Conservation (phyloP, 2,888 invertebrate genomes). For the Lasioglossum pauxillum region DNA sequence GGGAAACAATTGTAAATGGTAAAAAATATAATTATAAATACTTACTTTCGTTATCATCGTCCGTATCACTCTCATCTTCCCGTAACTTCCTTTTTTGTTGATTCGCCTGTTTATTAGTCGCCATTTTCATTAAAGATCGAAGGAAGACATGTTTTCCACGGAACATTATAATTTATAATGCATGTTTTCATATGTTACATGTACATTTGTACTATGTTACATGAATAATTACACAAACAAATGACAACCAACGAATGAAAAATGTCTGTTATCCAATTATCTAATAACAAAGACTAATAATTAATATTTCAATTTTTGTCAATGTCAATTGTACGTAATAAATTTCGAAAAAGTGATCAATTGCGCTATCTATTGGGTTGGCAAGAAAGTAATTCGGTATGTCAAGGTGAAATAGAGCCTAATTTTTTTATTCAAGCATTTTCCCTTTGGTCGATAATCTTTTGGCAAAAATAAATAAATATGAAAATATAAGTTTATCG, state of each 20-base stretch:
- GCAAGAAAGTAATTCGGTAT: too few relatives aligned
- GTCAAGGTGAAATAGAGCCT: too few relatives aligned
- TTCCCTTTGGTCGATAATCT: too few relatives aligned
- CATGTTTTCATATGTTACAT: background rate
- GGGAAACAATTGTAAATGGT: constrained; percentile 11
- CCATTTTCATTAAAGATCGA: constrained; percentile 54
- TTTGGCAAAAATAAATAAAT: too few relatives aligned
- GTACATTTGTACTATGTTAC: background rate
- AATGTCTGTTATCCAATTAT: background rate
- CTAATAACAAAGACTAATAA: background rate
- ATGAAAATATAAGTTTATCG: too few relatives aligned
- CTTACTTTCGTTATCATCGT: constrained; percentile 75
- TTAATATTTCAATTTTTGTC: background rate
- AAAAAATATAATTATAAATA: constrained; percentile 9
- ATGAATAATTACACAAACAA: background rate
- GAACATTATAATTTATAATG: too few relatives aligned
- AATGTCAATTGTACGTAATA: background rate
- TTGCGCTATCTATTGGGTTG: background rate
- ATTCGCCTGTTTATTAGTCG: constrained; percentile 53
- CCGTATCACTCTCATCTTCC: constrained; percentile 66
- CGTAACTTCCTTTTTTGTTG: constrained; percentile 73
- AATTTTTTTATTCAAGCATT: too few relatives aligned
- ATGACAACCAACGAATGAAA: background rate
- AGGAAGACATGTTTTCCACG: background rate
- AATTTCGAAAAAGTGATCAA: background rate